Evolutionary conservation across 1,140 invertebrate species (phyloP), one percentile per base, ranked within the genome.

Genomic region (Microvelia longipes): DNA sequence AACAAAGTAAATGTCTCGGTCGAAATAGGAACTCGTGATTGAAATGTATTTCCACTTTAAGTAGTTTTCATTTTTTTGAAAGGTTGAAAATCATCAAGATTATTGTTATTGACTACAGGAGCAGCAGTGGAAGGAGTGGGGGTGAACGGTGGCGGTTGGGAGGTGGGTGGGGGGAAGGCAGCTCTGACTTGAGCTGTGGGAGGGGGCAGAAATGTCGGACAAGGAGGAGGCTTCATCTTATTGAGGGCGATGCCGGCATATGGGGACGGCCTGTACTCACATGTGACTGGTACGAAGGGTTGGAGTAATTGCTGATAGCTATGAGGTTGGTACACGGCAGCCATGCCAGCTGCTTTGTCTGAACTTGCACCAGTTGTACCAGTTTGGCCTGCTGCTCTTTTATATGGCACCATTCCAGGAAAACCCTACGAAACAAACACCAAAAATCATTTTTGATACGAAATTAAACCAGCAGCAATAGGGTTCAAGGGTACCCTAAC

Each of bases 261-360:
- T 82, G 82, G 82, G 82, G 82, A 81, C 82, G 83, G 79, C 69
- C 72, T 70, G 74, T 91, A 91, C 90, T 92, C 89, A 92, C 90
- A 92, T 90, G 89, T 91, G 83, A 92, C 89, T 86, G 90, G 89
- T 84, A 92, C 89, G 84, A 90, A 92, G 77, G 92, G 92, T 87
- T 95, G 92, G 91, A 96, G 94, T 81, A 96, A 85, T 83, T 93
- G 93, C 82, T 96, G 93, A 83, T 96, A 96, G 76, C 92, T 91
- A 29, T 78, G 76, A 75, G 92, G 93, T 82, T 96, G 93, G 84
- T 96, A 98, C 75, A 97, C 91, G 75, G 94, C 93, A 79, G 96
- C 86, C 24, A 60, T 26, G 15, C 15, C 25, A 75, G 93, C 94
- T 78, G 91, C 93, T 82, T 97, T 97, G 81, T 95, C 93, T 50